Evolutionary conservation across 2,113 vertebrate species (phyloP).

Genomic region (Channa maculata): DNA sequence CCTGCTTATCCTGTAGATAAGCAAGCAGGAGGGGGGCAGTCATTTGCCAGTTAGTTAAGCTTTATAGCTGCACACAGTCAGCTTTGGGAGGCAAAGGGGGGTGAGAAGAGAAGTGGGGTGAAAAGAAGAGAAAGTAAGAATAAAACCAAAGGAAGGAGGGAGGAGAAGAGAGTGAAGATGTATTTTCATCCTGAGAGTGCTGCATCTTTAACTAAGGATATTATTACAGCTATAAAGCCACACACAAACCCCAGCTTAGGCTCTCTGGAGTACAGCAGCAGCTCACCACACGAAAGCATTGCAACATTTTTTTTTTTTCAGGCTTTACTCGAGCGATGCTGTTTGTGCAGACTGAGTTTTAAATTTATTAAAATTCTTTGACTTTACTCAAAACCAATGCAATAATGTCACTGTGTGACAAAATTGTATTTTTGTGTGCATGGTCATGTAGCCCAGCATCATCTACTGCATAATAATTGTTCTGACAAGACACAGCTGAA

Average conservation of each 20-base stretch:
- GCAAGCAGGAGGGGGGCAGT: conserved; percentile 39
- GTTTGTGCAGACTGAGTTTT: background rate
- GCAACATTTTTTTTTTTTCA: conserved; percentile 24
- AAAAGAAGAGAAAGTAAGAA: conserved; percentile 35
- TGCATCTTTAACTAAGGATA: conserved; percentile 46
- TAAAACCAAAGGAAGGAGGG: conserved; percentile 45
- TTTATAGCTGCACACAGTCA: conserved; percentile 60
- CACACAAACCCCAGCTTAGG: conserved; percentile 20
- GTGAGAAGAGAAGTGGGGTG: conserved; percentile 4
- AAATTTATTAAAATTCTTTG: background rate
- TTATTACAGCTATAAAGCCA: conserved; percentile 42
- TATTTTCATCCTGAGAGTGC: conserved; percentile 56
- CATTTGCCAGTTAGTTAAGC: conserved; percentile 74
- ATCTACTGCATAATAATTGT: conserved; percentile 20
- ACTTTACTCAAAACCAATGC: conserved; percentile 3
- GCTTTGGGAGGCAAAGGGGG: conserved; percentile 22
- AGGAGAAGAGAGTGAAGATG: conserved; percentile 43
- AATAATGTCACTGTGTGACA: conserved; percentile 16
- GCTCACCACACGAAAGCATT: conserved; percentile 6
- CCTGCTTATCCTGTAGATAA: conserved; percentile 60
- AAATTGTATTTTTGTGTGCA: conserved; percentile 15
- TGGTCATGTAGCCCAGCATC: conserved; percentile 19
- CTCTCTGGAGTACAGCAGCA: conserved; percentile 22
- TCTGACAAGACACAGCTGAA: conserved; percentile 12
- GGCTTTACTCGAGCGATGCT: background rate